phyloP scores from a whole-genome alignment of 92 coral and sea anemone genomes.

The Umimayanthus kanabou region DNA sequence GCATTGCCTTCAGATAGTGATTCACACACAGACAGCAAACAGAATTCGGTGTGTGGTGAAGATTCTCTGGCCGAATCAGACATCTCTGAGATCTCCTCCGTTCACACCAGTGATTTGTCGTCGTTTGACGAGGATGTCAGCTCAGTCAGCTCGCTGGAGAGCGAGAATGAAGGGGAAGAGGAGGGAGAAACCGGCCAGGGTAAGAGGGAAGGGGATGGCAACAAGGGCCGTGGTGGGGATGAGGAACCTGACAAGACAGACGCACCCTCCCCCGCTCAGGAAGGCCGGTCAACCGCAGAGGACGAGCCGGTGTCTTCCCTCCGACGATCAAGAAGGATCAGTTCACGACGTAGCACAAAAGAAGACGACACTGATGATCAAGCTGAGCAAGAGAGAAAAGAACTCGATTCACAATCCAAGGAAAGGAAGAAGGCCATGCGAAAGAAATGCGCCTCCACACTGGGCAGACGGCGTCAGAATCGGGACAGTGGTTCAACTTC shows the following conservation, averaged over 20 bases:
- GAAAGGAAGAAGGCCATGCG: conserved; percentile 30
- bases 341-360: conserved; percentile 67
- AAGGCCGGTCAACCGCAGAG: background rate
- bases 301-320: conserved; percentile 27
- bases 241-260: background rate
- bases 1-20: background rate
- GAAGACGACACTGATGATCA: conserved; percentile 61
- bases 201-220: background rate
- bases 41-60: conserved; percentile 44
- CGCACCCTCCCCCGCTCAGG: conserved; percentile 21
- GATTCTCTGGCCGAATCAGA: conserved; percentile 78
- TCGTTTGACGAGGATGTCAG: conserved; percentile 90
- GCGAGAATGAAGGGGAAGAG: conserved; percentile 38
- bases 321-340: conserved; percentile 64
- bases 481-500: conserved; percentile 21
- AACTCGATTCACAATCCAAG: background rate
- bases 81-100: conserved; percentile 91
- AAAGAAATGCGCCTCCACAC: background rate
- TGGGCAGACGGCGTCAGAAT: conserved; percentile 2
- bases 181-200: conserved; percentile 27
- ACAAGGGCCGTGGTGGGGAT: background rate
- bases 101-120: conserved; percentile 97
- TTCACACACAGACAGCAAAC: conserved; percentile 12
- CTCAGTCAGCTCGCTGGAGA: conserved; percentile 55
- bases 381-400: conserved; percentile 32